These are phyloP conservation scores for Pedicia rivosa DNA, from an alignment of 2,888 invertebrate genomes.

Conservation along the genomic window DNA sequence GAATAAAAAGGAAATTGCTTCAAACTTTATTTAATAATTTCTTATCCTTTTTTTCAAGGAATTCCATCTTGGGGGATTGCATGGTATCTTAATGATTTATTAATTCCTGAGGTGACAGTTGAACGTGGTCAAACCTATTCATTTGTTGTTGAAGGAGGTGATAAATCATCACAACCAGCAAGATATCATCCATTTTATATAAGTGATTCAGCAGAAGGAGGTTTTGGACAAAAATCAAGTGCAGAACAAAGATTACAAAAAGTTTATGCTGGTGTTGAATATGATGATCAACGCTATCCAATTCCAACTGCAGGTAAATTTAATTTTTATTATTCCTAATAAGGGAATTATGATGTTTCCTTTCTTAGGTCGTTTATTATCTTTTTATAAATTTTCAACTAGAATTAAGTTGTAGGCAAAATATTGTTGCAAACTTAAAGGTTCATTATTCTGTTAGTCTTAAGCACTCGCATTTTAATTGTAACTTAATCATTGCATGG, in stretches of 20 bases:
- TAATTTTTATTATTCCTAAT: too few species aligned
- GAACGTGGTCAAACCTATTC: constrained; percentile 75
- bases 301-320: constrained; percentile 58
- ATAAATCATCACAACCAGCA: constrained; percentile 62
- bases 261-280: constrained; percentile 67
- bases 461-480: too few species aligned
- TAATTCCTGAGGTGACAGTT: constrained; percentile 79
- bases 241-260: constrained; percentile 52
- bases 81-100: constrained; percentile 81
- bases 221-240: constrained; percentile 62
- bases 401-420: too few species aligned
- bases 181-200: constrained; percentile 87
- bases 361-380: too few species aligned
- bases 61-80: constrained; percentile 77
- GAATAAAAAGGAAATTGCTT: too few species aligned
- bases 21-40: too few species aligned
- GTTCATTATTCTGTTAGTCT: too few species aligned
- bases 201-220: constrained; percentile 72
- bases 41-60: too few species aligned
- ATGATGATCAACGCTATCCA: constrained; percentile 58
- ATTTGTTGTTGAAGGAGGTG: constrained; percentile 74
- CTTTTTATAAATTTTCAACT: too few species aligned
- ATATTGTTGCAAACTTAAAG: too few species aligned
- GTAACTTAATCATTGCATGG: too few species aligned
- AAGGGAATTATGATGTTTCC: too few species aligned